Conservation (phyloP, 2,888 invertebrate genomes). For the Spodoptera littoralis region DNA sequence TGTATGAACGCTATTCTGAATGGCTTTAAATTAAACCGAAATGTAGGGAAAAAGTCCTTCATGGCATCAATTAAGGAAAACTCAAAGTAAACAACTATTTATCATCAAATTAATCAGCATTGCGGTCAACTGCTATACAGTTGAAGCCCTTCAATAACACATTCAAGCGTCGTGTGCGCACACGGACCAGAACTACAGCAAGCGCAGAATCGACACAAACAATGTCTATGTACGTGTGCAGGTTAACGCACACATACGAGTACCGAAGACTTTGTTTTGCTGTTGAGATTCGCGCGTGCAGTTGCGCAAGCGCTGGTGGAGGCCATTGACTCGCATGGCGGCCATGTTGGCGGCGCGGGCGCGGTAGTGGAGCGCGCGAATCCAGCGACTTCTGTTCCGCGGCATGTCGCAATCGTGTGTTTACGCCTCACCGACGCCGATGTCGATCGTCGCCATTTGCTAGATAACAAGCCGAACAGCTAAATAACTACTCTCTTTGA, state of each 20-base stretch:
- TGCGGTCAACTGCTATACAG: constrained; percentile 76
- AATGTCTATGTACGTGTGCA: constrained; percentile 59
- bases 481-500: constrained; percentile 11
- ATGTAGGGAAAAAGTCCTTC: constrained; percentile 67
- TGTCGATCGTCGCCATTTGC: constrained; percentile 54
- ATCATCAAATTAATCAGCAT: constrained; percentile 82
- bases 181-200: constrained; percentile 54
- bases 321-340: constrained; percentile 86
- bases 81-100: constrained; percentile 76
- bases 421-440: constrained; percentile 57
- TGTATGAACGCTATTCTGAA: background rate
- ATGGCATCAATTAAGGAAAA: constrained; percentile 75
- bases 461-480: constrained; percentile 31
- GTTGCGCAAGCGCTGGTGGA: constrained; percentile 87
- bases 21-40: constrained; percentile 32
- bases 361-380: constrained; percentile 84
- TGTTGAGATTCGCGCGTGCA: constrained; percentile 87
- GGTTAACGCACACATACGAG: constrained; percentile 67
- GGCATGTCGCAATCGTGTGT: constrained; percentile 78
- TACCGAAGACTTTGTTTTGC: constrained; percentile 83
- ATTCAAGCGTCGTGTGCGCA: constrained; percentile 44
- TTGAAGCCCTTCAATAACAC: constrained; percentile 81
- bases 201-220: constrained; percentile 70
- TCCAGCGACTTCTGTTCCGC: constrained; percentile 80
- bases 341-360: constrained; percentile 75